A percentile compares a stretch with the other conserved stretches of the same genome.
Evolutionary conservation across 1,140 invertebrate genomes (phyloP).

Genomic region (Cydia amplana): DNA sequence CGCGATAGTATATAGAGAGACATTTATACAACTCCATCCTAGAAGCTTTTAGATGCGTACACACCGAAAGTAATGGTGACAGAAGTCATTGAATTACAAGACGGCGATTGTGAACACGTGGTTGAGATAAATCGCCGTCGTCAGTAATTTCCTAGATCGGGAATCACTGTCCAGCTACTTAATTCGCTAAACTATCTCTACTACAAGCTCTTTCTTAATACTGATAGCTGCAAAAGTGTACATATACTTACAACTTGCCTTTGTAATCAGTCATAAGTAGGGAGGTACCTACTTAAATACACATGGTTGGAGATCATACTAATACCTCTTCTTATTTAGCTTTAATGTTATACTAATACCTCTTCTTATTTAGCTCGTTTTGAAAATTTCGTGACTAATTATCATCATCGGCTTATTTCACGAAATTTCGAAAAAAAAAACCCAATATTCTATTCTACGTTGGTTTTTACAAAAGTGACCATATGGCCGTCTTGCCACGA

Average conservation of each 20-base stretch:
- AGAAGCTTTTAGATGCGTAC: background rate
- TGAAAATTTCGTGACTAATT: too few relatives aligned
- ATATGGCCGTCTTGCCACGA: background rate
- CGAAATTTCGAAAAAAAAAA: too few relatives aligned
- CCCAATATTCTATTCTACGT: too few relatives aligned
- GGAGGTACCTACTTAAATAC: too few relatives aligned
- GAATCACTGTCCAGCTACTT: background rate
- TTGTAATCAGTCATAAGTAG: too few relatives aligned
- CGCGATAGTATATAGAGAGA: background rate
- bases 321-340: too few relatives aligned
- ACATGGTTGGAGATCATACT: too few relatives aligned
- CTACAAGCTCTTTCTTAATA: background rate
- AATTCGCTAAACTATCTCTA: background rate
- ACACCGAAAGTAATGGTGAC: constrained; percentile 13
- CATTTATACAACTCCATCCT: background rate
- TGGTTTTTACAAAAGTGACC: background rate
- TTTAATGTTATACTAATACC: too few relatives aligned
- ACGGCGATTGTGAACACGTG: background rate
- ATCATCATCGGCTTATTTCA: too few relatives aligned
- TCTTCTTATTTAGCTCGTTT: too few relatives aligned
- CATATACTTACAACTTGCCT: too few relatives aligned
- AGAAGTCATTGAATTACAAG: constrained; percentile 25
- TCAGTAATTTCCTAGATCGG: constrained; percentile 8
- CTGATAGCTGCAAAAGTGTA: background rate
- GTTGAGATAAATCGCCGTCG: constrained; percentile 21